Base-by-base conservation (phyloP, 2,113 vertebrate species). In the Labeo catla region DNA sequence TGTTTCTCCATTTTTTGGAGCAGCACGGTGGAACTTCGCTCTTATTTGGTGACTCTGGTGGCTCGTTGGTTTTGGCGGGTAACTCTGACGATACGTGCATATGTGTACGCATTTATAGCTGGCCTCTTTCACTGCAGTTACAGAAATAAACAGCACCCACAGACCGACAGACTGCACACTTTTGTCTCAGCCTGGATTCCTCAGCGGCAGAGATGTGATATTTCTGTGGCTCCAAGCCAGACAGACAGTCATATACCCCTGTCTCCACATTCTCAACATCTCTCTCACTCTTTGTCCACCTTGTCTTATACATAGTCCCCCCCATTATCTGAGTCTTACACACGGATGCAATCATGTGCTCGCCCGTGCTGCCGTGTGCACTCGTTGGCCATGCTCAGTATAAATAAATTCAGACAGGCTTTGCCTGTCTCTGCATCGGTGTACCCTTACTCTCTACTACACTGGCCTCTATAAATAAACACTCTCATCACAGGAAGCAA, bases 351-450 rank as follows among this genome's bases (percentile, higher is more conserved):
- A 87, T 90, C 83, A 90, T 87, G 77, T 59, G 83, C 72, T 54
- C 70, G 23, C 73, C 28, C 73, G 28, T 1, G 43, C 74, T 76
- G 66, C 28, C 2, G 28, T 28, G 28, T 28, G 28, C 81, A 61
- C 80, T 47, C 70, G 19, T 76, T 70, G 63, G 54, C 61, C 54
- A 47, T 47, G 70, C 79, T 76, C 57, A 79, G 63, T 88, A 88
- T 90, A 90, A 90, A 88, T 88, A 90, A 85, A 88, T 85, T 86
- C 87, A 88, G 85, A 85, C 85, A 76, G 85, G 86, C 83, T 87
- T 85, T 87, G 81, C 85, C 79, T 72, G 59, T 90, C 87, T 85
- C 79, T 87, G 57, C 50, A 49, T 74, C 49, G 86, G 87, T 87
- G 87, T 90, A 68, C 83, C 68, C 87, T 87, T 86, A 83, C 89